Evolutionary conservation across 2,797 vertebrate species (phyloP).

Genomic region (Gouania willdenowi): DNA sequence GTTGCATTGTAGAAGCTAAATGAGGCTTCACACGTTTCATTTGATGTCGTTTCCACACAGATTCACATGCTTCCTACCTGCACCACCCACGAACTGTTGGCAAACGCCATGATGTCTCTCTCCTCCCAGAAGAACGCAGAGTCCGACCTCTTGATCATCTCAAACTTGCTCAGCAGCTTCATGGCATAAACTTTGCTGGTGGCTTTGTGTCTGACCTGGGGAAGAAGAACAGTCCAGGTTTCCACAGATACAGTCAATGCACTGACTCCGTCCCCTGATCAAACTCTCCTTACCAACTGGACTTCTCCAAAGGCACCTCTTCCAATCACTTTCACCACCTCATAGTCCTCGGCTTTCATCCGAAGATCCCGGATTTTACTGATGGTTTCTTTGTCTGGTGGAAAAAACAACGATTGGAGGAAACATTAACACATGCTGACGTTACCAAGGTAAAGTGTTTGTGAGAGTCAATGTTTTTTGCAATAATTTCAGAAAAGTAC

Average conservation of each 20-base stretch:
- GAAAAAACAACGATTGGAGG: slow-evolving; percentile 1
- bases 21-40: too few relatives aligned
- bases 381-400: slow-evolving; percentile 93
- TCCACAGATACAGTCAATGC: too few relatives aligned
- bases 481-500: too few relatives aligned
- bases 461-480: too few relatives aligned
- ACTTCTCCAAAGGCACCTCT: slow-evolving; percentile 98
- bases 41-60: too few relatives aligned
- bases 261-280: background rate
- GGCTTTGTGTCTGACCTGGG: slow-evolving; percentile 93
- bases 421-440: too few relatives aligned
- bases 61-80: slow-evolving; percentile 84
- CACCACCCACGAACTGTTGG: slow-evolving; percentile 96
- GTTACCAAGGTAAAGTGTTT: too few relatives aligned
- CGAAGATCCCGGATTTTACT: slow-evolving; percentile 96
- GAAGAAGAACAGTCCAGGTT: background rate
- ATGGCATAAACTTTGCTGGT: slow-evolving; percentile 95
- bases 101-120: slow-evolving; percentile 99
- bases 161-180: slow-evolving; percentile 99
- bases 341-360: slow-evolving; percentile 99
- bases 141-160: slow-evolving; percentile 99
- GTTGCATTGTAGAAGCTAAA: too few relatives aligned
- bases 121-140: slow-evolving; percentile 99
- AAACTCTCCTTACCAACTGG: slow-evolving; percentile 91
- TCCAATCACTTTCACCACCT: slow-evolving; percentile 98